Percentiles rank a stretch among this genome's conserved stretches.
Evolutionary conservation across 2,113 vertebrate species (phyloP).

Genomic region (Salvelinus fontinalis): DNA sequence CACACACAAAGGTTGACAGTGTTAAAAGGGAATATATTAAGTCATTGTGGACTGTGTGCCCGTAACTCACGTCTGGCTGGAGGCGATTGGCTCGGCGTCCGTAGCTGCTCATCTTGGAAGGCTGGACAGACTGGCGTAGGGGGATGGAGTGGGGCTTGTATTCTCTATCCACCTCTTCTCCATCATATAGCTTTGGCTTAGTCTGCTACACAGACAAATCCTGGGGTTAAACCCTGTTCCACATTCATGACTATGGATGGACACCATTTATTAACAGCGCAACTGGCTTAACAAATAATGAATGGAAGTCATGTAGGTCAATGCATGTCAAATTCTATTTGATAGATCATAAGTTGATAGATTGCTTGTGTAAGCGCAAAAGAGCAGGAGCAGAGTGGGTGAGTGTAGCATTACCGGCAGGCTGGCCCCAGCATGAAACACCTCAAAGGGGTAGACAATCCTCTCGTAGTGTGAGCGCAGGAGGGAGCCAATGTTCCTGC

Average conservation of each 20-base stretch:
- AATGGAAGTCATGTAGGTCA: too few species aligned
- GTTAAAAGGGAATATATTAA: too few species aligned
- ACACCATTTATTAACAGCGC: too few species aligned
- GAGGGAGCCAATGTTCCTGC: slow-evolving; percentile 90
- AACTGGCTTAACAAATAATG: too few species aligned
- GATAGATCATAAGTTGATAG: too few species aligned
- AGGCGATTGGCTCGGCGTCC: slow-evolving; percentile 91
- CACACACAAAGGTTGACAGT: too few species aligned
- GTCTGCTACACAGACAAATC: slow-evolving; percentile 69
- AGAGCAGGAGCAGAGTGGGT: neutral
- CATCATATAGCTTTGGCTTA: slow-evolving; percentile 85
- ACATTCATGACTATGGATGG: too few species aligned
- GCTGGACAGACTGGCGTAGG: slow-evolving; percentile 90
- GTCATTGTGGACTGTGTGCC: neutral
- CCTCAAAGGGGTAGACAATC: slow-evolving; percentile 90
- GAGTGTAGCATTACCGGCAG: slow-evolving; percentile 75
- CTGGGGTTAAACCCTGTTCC: neutral
- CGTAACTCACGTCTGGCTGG: slow-evolving; percentile 86
- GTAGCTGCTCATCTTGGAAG: slow-evolving; percentile 89
- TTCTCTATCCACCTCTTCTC: slow-evolving; percentile 90
- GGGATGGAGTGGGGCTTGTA: slow-evolving; percentile 98
- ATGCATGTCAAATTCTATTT: too few species aligned
- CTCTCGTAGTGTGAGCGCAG: slow-evolving; percentile 92
- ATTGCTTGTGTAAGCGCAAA: too few species aligned
- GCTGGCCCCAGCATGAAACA: slow-evolving; percentile 91